Base-by-base conservation (phyloP, 2,797 vertebrate genomes). In the Eutrigla gurnardus region DNA sequence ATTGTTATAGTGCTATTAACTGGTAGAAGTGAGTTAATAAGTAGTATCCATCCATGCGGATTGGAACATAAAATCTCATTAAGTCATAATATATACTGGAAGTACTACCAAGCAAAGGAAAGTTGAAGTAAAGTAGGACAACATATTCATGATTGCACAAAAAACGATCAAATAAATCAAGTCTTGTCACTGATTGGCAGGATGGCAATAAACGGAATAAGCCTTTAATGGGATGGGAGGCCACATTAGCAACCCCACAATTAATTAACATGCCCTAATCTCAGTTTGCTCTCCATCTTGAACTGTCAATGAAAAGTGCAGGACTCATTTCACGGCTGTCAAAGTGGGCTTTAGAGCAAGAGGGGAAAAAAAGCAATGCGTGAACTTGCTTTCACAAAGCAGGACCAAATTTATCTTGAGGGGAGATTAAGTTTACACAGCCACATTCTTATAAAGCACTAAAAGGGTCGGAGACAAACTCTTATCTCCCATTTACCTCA, bases 221-320 rank as follows among this genome's bases (percentile, higher is more conserved):
- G 77, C 86, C 80, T 74, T 88, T 85, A 74, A 78, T 40, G 33
- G 52, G 70, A 70, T 25, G 58, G 58, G 72, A 70, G 76, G 80
- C 67, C 77, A 73, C 81, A 84, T 87, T 81, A 78, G 73, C 77
- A 35, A 91, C 89, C 90, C 91, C 87, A 63, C 87, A 86, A 92
- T 93, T 93, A 93, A 93, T 94, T 92, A 93, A 86, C 84, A 89
- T 69, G 78, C 81, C 77, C 77, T 92, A 91, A 93, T 91, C 90
- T 92, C 83, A 86, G 90, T 92, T 94, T 94, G 86, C 90, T 86
- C 78, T 88, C 84, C 89, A 91, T 92, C 89, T 94, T 87, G 85
- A 89, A 89, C 82, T 85, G 88, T 92, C 88, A 94, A 91, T 92
- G 89, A 91, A 87, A 89, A 88, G 79, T 86, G 86, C 77, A 13